These are phyloP conservation scores for Epinotia nisella DNA, from an alignment of 2,888 invertebrate species.

Conservation along the genomic window DNA sequence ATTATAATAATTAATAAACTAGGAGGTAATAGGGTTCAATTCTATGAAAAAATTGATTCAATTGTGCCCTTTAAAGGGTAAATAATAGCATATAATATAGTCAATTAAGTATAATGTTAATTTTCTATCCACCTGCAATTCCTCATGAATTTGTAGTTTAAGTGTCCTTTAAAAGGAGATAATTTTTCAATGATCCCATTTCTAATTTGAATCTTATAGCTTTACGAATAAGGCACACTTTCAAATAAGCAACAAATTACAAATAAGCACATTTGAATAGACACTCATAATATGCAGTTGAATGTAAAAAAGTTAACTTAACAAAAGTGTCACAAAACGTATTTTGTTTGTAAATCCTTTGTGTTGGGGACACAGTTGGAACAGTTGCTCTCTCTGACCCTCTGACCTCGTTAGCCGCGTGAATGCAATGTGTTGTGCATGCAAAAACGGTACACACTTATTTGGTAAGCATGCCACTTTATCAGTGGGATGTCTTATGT, in stretches of 20 bases:
- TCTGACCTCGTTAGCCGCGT: constrained; percentile 28
- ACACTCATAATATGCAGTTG: background rate
- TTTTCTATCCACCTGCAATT: too few species aligned
- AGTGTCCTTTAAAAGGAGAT: background rate
- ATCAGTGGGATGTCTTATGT: background rate
- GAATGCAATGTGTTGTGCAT: constrained; percentile 40
- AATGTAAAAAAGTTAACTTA: background rate
- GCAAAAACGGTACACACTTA: constrained; percentile 15
- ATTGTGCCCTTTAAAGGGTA: too few species aligned
- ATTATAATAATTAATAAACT: too few species aligned
- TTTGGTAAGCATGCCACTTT: constrained; percentile 17
- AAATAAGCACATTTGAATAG: background rate
- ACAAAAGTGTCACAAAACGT: constrained; percentile 22
- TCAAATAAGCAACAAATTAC: background rate
- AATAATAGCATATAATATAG: too few species aligned
- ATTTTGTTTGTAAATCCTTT: constrained; percentile 34
- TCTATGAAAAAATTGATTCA: too few species aligned
- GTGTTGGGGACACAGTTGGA: constrained; percentile 4
- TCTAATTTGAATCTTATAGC: background rate
- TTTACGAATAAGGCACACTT: background rate
- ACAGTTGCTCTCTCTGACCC: constrained; percentile 38
- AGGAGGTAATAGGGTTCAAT: too few species aligned
- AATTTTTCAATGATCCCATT: background rate
- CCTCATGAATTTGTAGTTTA: too few species aligned
- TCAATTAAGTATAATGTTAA: too few species aligned